Conservation (phyloP, 2,888 invertebrate genomes). For the Terebella lapidaria region DNA sequence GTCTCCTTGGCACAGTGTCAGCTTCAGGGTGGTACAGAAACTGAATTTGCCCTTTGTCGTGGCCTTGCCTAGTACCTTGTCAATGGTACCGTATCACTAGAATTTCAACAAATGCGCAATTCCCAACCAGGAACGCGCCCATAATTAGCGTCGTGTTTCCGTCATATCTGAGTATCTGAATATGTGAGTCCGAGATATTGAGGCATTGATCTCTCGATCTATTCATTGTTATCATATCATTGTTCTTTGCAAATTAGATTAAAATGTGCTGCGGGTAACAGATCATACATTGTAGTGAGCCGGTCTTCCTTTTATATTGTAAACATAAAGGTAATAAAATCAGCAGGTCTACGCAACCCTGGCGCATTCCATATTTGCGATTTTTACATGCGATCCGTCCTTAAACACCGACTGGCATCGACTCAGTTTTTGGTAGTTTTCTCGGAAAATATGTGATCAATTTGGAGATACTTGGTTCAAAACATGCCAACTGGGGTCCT, state of each 20-base stretch:
- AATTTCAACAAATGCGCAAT: constrained; percentile 22
- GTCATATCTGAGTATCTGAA: too few species aligned
- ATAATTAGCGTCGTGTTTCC: constrained; percentile 29
- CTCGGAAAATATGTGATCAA: too few species aligned
- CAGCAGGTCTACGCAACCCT: too few species aligned
- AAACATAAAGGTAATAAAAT: too few species aligned
- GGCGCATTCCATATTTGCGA: too few species aligned
- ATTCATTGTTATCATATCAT: constrained; percentile 8
- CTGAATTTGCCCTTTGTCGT: neutral
- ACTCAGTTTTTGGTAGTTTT: too few species aligned
- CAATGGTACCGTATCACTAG: constrained; percentile 30
- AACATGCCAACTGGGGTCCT: too few species aligned
- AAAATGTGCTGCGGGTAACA: neutral
- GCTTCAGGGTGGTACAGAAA: constrained; percentile 1
- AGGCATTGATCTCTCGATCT: constrained; percentile 15
- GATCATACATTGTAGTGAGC: too few species aligned
- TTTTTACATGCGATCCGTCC: too few species aligned
- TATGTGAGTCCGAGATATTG: constrained; percentile 17
- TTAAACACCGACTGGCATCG: too few species aligned
- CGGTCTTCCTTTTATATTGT: too few species aligned
- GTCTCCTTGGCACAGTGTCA: neutral
- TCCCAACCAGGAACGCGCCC: constrained; percentile 24
- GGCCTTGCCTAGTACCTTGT: constrained; percentile 20
- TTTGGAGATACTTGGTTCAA: too few species aligned
- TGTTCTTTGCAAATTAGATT: constrained; percentile 7